phyloP scores from a whole-genome alignment of 2,797 vertebrate species.

The Cyprinella venusta region DNA sequence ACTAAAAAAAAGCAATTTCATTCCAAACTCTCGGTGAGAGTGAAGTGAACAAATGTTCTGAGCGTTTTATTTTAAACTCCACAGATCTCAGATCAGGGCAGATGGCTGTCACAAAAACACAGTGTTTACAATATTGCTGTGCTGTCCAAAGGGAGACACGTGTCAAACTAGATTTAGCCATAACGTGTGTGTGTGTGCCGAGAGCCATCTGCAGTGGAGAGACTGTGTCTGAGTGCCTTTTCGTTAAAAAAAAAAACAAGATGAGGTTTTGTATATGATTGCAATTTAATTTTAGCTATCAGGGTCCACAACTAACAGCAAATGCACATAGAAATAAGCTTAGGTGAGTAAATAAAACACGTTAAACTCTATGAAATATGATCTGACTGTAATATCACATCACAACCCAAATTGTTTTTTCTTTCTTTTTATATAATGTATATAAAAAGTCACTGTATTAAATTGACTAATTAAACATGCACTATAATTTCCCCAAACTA shows the following conservation, averaged over 20 bases:
- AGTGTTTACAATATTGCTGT: conserved; percentile 22
- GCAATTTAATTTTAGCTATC: not conserved
- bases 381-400: too few species aligned
- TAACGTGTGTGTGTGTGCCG: not conserved
- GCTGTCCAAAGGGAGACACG: conserved; percentile 22
- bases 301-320: not conserved
- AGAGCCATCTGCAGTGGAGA: conserved; percentile 3
- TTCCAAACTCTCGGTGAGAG: too few species aligned
- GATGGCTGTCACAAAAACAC: conserved; percentile 7
- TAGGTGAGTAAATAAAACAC: too few species aligned
- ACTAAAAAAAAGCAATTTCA: not conserved
- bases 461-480: not conserved
- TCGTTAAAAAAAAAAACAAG: not conserved
- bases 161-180: conserved; percentile 14
- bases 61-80: not conserved
- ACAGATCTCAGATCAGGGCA: conserved; percentile 7
- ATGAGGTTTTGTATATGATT: not conserved
- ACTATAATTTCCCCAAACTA: not conserved
- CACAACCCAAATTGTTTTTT: too few species aligned
- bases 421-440: too few species aligned
- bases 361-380: too few species aligned
- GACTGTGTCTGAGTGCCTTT: not conserved
- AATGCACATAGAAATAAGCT: too few species aligned
- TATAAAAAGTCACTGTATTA: not conserved
- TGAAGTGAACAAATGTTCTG: not conserved